Evolutionary conservation across 2,113 vertebrate species (phyloP), one percentile per base, ranked within the genome.

Genomic region (Pavo muticus): DNA sequence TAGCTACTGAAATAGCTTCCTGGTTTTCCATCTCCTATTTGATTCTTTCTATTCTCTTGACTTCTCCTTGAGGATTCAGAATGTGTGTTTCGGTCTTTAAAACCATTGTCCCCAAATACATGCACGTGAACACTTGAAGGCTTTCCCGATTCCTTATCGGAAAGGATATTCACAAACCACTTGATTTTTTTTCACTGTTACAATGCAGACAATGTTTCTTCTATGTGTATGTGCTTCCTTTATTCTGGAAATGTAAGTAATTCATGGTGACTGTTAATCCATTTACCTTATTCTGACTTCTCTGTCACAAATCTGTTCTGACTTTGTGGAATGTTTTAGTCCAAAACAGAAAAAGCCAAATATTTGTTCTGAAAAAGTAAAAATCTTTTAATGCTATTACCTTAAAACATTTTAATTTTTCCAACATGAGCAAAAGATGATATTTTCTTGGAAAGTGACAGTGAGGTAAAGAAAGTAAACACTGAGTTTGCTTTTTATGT

Each of bases 91-190:
- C 57, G 65, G 30, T 20, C 50, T 47, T 68, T 30, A 37, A 1
- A 13, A 77, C 1, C 2, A 6, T 47, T 47, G 24, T 6, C 7
- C 23, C 1, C 72, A 80, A 0, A 5, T 47, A 25, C 52, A 64
- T 3, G 15, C 5, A 11, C 1, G 1, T 2, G 19, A 39, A 29
- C 35, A 76, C 59, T 37, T 61, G 52, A 64, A 90, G 75, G 6
- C 6, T 83, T 72, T 88, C 18, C 27, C 27, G 13, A 6, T 75
- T 87, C 63, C 59, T 83, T 60, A 60, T 35, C 27, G 72, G 64
- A 87, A 84, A 91, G 54, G 14, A 56, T 68, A 21, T 63, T 79
- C 61, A 65, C 24, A 50, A 60, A 50, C 3, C 75, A 24, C 47
- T 75, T 72, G 18, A 40, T 48, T 48, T 71, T 67, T 50, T 40